Conservation (phyloP, 1,140 invertebrate species). For the Argopecten irradians region DNA sequence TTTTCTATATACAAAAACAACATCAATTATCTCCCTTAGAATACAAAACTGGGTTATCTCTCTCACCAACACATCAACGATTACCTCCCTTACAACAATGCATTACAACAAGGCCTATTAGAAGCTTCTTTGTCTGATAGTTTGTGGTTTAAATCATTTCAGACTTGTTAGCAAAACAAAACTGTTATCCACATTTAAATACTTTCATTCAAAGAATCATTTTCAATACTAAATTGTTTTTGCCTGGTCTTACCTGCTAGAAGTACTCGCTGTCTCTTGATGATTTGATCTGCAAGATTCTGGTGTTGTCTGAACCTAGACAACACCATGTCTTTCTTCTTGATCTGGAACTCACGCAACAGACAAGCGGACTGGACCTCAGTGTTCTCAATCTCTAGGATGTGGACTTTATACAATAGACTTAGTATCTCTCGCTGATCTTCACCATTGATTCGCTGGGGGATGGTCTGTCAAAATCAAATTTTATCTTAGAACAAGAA, state of each 20-base stretch:
- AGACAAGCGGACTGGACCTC: conserved; percentile 91
- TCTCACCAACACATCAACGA: background rate
- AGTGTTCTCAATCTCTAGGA: conserved; percentile 93
- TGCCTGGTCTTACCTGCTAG: conserved; percentile 84
- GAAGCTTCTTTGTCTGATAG: too few relatives aligned
- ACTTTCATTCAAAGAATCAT: background rate
- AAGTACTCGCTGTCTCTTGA: conserved; percentile 89
- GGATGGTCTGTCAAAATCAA: conserved; percentile 85
- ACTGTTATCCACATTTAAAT: too few relatives aligned
- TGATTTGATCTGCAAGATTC: conserved; percentile 93
- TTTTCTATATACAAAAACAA: conserved; percentile 79
- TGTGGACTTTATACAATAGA: conserved; percentile 90
- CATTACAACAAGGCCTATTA: too few relatives aligned
- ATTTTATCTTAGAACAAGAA: too few relatives aligned
- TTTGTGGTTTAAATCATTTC: too few relatives aligned
- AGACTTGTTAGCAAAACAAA: too few relatives aligned
- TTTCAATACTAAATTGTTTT: background rate
- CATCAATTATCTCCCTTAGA: too few relatives aligned
- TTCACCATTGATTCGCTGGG: conserved; percentile 87
- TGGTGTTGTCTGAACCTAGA: conserved; percentile 90
- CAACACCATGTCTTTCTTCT: conserved; percentile 88
- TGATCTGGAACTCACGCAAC: conserved; percentile 89
- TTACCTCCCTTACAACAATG: too few relatives aligned
- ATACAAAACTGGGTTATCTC: too few relatives aligned
- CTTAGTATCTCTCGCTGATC: conserved; percentile 91